Evolutionary conservation across 2,888 invertebrate genomes (phyloP).

Genomic region (Cheilosia variabilis): DNA sequence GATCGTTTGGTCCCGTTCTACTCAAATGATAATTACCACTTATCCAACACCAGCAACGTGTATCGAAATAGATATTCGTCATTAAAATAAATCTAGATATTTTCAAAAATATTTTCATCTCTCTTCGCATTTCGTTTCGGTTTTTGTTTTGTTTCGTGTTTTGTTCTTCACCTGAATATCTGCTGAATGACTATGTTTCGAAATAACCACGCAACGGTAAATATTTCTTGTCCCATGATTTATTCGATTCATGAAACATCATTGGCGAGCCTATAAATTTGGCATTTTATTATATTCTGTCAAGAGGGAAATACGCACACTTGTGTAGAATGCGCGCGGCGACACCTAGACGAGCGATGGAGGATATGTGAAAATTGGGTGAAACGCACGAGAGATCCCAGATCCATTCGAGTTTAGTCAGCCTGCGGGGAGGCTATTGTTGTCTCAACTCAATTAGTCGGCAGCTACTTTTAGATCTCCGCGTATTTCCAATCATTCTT

Average conservation of each 20-base stretch:
- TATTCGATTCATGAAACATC: constrained; percentile 66
- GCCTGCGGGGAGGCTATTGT: not conserved
- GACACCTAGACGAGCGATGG: too few relatives aligned
- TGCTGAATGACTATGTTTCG: constrained; percentile 38
- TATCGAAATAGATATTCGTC: constrained; percentile 59
- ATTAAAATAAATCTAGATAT: constrained; percentile 25
- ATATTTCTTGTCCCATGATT: constrained; percentile 48
- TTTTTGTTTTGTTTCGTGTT: not conserved
- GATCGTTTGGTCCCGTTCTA: constrained; percentile 32
- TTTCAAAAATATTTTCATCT: constrained; percentile 6
- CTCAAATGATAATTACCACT: constrained; percentile 41
- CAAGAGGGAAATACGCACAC: constrained; percentile 1
- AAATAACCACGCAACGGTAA: constrained; percentile 36
- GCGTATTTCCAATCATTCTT: not conserved
- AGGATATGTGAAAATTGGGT: constrained; percentile 19
- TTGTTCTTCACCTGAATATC: constrained; percentile 59
- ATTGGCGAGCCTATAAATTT: constrained; percentile 52
- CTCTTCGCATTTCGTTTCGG: not conserved
- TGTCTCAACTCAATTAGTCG: constrained; percentile 31
- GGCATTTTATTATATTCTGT: constrained; percentile 30
- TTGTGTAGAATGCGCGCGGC: not conserved
- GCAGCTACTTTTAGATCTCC: constrained; percentile 42
- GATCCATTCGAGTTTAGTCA: constrained; percentile 31
- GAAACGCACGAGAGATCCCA: constrained; percentile 34
- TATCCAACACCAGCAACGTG: constrained; percentile 16